These are phyloP conservation scores for Portunus trituberculatus DNA, from an alignment of 1,140 invertebrate species.

Conservation along the genomic window DNA sequence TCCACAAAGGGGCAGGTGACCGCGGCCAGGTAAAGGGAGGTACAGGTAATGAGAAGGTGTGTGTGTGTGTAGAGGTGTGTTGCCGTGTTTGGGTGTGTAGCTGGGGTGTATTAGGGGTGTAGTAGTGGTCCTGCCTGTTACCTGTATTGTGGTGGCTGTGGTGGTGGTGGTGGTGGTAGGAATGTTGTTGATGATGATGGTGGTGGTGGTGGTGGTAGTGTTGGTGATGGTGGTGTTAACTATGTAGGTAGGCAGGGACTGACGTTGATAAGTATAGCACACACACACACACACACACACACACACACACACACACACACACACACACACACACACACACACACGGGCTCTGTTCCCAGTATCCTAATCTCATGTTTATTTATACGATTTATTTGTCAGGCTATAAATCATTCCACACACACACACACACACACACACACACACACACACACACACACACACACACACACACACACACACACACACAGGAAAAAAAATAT, in stretches of 20 bases:
- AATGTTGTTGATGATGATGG: not conserved
- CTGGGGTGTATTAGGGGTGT: not conserved
- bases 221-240: not conserved
- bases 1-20: slow-evolving; percentile 6
- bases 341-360: not conserved
- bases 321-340: not conserved
- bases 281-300: too few species aligned
- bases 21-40: not conserved
- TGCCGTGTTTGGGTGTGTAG: not conserved
- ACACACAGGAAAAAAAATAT: not conserved
- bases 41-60: not conserved
- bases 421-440: slow-evolving; percentile 20
- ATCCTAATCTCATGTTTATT: slow-evolving; percentile 6
- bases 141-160: not conserved
- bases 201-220: slow-evolving; percentile 6
- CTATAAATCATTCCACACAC: not conserved
- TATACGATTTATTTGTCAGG: not conserved
- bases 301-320: too few species aligned
- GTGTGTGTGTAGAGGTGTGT: not conserved
- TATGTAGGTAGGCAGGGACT: not conserved
- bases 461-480: slow-evolving; percentile 20
- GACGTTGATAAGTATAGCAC: not conserved
- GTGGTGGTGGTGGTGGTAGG: not conserved
- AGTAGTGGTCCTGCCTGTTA: not conserved
- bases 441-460: slow-evolving; percentile 20